Conservation (phyloP, 1,140 invertebrate genomes). For the Zophobas morio region DNA sequence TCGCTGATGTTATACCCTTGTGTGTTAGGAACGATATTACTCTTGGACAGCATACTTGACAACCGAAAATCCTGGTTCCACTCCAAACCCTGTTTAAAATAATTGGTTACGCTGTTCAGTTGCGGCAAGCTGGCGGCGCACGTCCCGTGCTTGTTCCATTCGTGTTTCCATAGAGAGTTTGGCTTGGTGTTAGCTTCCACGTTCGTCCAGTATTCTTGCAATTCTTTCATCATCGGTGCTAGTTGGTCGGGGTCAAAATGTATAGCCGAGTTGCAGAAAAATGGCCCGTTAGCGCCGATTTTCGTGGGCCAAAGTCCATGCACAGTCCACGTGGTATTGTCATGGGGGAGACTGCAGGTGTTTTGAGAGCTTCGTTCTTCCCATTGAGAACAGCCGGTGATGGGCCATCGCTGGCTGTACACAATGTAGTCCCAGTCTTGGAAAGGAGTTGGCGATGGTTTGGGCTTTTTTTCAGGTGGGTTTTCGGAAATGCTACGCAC, state of each 20-base stretch:
- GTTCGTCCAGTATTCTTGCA: conserved; percentile 82
- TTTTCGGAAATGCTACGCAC: conserved; percentile 21
- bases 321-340: conserved; percentile 79
- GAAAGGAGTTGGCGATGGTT: conserved; percentile 52
- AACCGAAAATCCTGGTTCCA: conserved; percentile 78
- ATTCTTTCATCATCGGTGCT: conserved; percentile 72
- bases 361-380: conserved; percentile 72
- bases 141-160: conserved; percentile 90
- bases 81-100: conserved; percentile 79
- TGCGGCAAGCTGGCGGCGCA: conserved; percentile 77
- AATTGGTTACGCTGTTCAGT: conserved; percentile 79
- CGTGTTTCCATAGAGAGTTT: conserved; percentile 83
- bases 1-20: conserved; percentile 71
- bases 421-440: conserved; percentile 81
- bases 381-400: conserved; percentile 82
- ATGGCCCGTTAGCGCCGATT: conserved; percentile 74
- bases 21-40: conserved; percentile 74
- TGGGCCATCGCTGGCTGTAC: conserved; percentile 87
- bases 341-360: conserved; percentile 75
- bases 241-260: conserved; percentile 76
- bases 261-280: conserved; percentile 78
- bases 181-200: conserved; percentile 74
- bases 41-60: conserved; percentile 72
- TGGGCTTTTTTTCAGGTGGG: conserved; percentile 8
- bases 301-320: conserved; percentile 89